A percentile compares a stretch with the other conserved stretches of the same genome.
Evolutionary conservation across 2,797 vertebrate species (phyloP).

Genomic region (Diplodus sargus): DNA sequence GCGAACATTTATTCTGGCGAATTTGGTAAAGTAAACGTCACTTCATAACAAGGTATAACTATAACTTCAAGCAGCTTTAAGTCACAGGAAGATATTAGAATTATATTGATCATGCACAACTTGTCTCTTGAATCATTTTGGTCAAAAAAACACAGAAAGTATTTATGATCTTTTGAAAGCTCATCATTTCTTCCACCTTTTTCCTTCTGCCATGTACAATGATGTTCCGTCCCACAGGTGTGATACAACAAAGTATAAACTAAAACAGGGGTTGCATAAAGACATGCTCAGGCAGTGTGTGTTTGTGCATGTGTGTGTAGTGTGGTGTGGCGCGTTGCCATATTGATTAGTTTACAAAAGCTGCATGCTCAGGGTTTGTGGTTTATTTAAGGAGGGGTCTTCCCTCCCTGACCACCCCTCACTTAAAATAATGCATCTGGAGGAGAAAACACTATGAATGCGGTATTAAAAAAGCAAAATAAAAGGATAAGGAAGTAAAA

Average conservation of each 20-base stretch:
- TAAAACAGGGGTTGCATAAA: background rate
- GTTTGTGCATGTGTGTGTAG: background rate
- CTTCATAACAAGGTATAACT: background rate
- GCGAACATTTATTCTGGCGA: too few relatives aligned
- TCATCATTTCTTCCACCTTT: background rate
- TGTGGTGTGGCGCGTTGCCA: constrained; percentile 40
- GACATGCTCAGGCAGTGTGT: constrained; percentile 6
- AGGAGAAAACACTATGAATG: background rate
- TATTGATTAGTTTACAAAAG: constrained; percentile 63
- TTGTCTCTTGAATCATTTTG: background rate
- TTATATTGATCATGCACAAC: background rate
- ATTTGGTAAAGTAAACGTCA: background rate
- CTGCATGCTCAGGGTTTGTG: constrained; percentile 63
- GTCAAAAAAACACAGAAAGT: background rate
- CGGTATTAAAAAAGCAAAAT: background rate
- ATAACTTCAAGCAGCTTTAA: background rate
- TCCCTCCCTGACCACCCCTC: constrained; percentile 11
- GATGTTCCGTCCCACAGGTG: background rate
- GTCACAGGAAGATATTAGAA: background rate
- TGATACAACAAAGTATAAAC: background rate
- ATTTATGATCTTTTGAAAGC: background rate
- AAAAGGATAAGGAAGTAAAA: constrained; percentile 19
- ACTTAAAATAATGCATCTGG: constrained; percentile 40
- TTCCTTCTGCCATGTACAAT: background rate
- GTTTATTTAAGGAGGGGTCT: constrained; percentile 43